Conservation (phyloP, 2,797 vertebrate genomes). For the Danio albolineatus region DNA sequence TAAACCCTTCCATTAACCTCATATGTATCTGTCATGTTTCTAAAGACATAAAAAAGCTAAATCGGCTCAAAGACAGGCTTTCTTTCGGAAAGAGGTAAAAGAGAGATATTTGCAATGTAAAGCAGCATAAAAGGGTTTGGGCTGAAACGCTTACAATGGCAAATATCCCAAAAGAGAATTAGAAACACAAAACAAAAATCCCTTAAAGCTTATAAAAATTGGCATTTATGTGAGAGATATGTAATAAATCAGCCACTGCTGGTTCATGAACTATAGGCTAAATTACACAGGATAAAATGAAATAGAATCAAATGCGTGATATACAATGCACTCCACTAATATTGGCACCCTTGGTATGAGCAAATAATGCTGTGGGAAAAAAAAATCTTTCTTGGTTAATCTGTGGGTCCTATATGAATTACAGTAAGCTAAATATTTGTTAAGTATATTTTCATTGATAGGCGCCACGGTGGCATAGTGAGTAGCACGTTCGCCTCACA, state of each 20-base stretch:
- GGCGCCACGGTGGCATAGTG: too few relatives aligned
- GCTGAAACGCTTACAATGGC: conserved; percentile 2
- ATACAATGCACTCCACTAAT: too few relatives aligned
- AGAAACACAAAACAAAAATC: background rate
- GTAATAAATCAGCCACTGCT: background rate
- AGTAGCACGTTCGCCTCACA: too few relatives aligned
- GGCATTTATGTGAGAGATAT: background rate
- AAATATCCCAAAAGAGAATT: conserved; percentile 5
- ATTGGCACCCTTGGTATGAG: too few relatives aligned
- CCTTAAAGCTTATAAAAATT: background rate
- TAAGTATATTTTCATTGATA: too few relatives aligned
- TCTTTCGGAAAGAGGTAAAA: background rate
- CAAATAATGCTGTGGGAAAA: too few relatives aligned
- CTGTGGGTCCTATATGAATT: too few relatives aligned
- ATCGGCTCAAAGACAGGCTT: conserved; percentile 16
- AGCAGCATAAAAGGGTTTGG: background rate
- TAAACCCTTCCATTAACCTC: conserved; percentile 33
- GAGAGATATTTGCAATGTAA: background rate
- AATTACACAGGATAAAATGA: background rate
- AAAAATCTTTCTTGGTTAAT: too few relatives aligned
- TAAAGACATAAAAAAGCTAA: background rate
- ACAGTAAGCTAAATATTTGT: too few relatives aligned
- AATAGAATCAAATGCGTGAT: background rate
- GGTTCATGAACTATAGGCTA: background rate
- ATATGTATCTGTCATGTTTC: conserved; percentile 11